Evolutionary conservation across 1,140 invertebrate species (phyloP).

Genomic region (Drosophila fuyamai): DNA sequence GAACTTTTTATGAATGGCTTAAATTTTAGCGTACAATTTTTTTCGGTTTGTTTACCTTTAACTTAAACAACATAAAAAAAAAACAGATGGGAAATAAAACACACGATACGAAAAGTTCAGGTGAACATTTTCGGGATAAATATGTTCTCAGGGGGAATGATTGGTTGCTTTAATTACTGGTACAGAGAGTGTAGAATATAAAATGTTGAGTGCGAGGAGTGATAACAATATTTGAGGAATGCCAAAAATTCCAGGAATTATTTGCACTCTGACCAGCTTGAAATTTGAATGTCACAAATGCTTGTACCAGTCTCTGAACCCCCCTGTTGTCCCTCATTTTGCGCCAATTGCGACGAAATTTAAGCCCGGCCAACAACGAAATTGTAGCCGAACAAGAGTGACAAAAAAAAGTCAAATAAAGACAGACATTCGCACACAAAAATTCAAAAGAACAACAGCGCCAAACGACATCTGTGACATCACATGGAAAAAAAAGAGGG

Average conservation of each 20-base stretch:
- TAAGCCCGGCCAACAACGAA: slow-evolving; percentile 28
- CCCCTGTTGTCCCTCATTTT: slow-evolving; percentile 10
- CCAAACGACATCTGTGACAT: not conserved
- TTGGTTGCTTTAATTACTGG: not conserved
- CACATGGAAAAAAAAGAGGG: not conserved
- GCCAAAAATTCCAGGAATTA: slow-evolving; percentile 36
- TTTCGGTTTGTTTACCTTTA: slow-evolving; percentile 15
- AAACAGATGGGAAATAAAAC: not conserved
- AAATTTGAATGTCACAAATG: slow-evolving; percentile 38
- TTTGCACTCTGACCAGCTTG: slow-evolving; percentile 32
- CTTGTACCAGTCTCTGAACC: slow-evolving; percentile 3
- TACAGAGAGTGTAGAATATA: not conserved
- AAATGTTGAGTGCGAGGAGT: not conserved
- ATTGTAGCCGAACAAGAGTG: slow-evolving; percentile 45
- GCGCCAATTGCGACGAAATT: slow-evolving; percentile 41
- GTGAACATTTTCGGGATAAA: not conserved
- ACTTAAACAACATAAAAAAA: slow-evolving; percentile 22
- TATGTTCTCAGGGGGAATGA: not conserved
- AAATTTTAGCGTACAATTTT: slow-evolving; percentile 7
- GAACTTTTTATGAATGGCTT: slow-evolving; percentile 3
- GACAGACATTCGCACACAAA: slow-evolving; percentile 13
- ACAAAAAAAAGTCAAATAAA: slow-evolving; percentile 20
- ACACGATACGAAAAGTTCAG: slow-evolving; percentile 1
- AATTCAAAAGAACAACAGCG: slow-evolving; percentile 9
- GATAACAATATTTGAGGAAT: slow-evolving; percentile 30